phyloP scores from a whole-genome alignment of 2,113 vertebrate species.

The Chamaetylas fuelleborni region DNA sequence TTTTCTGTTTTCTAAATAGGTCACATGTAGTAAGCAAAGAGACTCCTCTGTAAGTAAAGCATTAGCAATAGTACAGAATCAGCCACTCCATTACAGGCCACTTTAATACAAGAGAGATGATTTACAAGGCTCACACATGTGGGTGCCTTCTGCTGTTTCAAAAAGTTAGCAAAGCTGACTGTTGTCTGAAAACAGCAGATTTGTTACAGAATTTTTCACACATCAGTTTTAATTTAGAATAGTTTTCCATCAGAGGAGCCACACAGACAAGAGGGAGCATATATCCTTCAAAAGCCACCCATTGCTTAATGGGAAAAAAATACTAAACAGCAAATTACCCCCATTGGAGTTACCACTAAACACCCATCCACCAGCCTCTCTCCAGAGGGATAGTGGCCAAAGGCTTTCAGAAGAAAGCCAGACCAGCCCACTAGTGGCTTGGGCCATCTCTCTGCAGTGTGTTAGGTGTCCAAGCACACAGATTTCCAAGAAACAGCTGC shows the following conservation, averaged over 20 bases:
- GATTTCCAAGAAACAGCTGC: not conserved
- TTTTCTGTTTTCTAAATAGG: not conserved
- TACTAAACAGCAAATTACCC: not conserved
- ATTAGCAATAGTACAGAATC: not conserved
- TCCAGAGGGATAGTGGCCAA: not conserved
- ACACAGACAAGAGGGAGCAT: not conserved
- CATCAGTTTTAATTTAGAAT: not conserved
- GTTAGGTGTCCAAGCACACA: not conserved
- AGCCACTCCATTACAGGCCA: not conserved
- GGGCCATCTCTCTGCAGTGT: not conserved
- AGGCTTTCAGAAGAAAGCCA: not conserved
- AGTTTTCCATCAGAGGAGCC: not conserved
- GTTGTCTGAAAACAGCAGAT: not conserved
- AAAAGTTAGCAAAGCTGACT: not conserved
- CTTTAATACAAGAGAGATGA: not conserved
- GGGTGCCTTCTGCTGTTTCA: not conserved
- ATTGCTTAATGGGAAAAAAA: not conserved
- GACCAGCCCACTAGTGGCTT: not conserved
- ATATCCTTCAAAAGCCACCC: not conserved
- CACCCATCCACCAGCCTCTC: not conserved
- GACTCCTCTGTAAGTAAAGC: not conserved
- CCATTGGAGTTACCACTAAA: not conserved
- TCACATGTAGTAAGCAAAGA: not conserved
- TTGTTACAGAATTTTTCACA: not conserved
- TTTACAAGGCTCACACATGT: not conserved